Base-by-base conservation (phyloP, 2,113 vertebrate genomes). In the Prionailurus bengalensis region DNA sequence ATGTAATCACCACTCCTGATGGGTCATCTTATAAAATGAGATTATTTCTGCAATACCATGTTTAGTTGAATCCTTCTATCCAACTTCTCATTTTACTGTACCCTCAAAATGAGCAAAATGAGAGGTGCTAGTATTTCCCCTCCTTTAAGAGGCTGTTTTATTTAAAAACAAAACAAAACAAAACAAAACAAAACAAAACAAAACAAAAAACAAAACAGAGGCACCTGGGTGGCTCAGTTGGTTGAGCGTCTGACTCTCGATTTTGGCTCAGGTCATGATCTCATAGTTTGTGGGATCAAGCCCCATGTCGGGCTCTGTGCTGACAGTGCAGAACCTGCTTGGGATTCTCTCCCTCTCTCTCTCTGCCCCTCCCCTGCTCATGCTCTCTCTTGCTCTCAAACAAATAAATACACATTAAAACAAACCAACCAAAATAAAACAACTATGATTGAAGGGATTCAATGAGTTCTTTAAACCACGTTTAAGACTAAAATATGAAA, bases 131-230 rank as follows among this genome's bases (percentile, higher is more conserved):
- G 7, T 48, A 85, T 89, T 73, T 85, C 3, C 12, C 19, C 58
- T 71, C 15, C 70, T 91, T 51, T 48, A 76, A 71, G 78, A 89
- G 84, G 42, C 7, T 89, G 2, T 85, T 94, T 96, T 82, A 39
- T 42, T 95, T 91, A 84, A 83, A 95, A 33, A 61, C 58, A 61
- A n/a, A 70, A 21, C 17, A 55, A 58, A 58, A 61, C 58, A 61
- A 36, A 58, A 61, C 58, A 61, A 95, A 33, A 61, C 58, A 36
- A 36, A 61, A n/a, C 58, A 61, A 36, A 58, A 61, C 58, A 61
- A 95, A 33, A 61, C 58, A 36, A 36, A 61, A n/a, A 68, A 19
- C 17, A 58, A 61, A 61, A 61, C 58, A 61, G 58, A 21, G 51
- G 58, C 17, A 21, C 21, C 25, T 61, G 58, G 58, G 7, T 61